phyloP scores from a whole-genome alignment of 2,797 vertebrate genomes.

The Sparus aurata region DNA sequence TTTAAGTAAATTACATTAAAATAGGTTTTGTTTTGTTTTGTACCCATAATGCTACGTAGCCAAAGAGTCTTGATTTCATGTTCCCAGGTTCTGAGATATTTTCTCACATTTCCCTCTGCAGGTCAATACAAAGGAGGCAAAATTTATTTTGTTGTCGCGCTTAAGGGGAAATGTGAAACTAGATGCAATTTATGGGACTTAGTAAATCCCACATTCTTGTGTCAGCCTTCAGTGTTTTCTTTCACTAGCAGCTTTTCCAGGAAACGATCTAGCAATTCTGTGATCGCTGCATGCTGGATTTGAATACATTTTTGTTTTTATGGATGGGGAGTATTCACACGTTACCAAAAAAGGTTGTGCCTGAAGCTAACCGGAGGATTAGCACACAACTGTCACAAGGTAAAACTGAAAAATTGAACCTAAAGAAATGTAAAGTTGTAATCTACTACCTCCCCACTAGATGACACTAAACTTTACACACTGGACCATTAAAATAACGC shows the following conservation, averaged over 20 bases:
- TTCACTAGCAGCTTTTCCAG: neutral
- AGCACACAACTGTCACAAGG: too few relatives aligned
- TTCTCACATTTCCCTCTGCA: neutral
- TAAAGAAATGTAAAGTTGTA: too few relatives aligned
- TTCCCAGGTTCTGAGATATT: neutral
- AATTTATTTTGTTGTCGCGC: neutral
- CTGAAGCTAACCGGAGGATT: too few relatives aligned
- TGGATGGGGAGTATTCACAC: neutral
- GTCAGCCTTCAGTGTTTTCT: neutral
- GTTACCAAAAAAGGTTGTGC: neutral
- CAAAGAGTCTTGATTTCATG: conserved; percentile 1
- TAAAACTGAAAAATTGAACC: too few relatives aligned
- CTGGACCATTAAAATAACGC: neutral
- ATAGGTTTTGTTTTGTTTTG: neutral
- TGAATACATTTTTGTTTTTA: neutral
- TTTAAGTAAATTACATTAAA: neutral
- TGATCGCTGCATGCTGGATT: neutral
- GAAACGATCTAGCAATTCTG: neutral
- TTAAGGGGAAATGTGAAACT: neutral
- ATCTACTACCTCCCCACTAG: too few relatives aligned
- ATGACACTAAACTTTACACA: too few relatives aligned
- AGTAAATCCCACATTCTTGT: neutral
- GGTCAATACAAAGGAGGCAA: neutral
- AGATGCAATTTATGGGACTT: neutral
- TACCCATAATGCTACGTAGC: neutral